phyloP scores from a whole-genome alignment of 2,797 vertebrate species.

The Buceros bicornis region DNA sequence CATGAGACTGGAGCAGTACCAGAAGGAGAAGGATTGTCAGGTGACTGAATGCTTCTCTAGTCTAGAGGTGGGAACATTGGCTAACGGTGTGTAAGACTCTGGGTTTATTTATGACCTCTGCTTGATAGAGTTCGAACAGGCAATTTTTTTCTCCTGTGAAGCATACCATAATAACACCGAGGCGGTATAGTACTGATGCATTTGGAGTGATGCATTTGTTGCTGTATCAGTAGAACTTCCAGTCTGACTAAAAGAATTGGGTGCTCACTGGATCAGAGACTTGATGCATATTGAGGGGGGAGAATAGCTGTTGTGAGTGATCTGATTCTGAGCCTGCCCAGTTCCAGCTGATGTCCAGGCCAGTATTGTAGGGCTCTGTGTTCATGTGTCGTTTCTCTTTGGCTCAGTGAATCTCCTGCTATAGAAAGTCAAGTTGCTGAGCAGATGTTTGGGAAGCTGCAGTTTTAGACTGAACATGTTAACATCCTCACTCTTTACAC shows the following conservation, averaged over 20 bases:
- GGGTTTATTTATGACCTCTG: neutral
- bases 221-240: neutral
- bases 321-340: neutral
- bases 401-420: neutral
- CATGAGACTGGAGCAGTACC: neutral
- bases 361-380: neutral
- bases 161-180: fast-evolving
- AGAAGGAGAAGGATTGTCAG: neutral
- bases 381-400: neutral
- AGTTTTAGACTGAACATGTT: neutral
- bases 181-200: neutral
- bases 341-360: neutral
- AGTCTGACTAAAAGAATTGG: neutral
- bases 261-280: neutral
- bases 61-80: neutral
- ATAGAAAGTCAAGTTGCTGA: neutral
- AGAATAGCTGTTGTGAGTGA: neutral
- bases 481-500: neutral
- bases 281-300: neutral
- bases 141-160: neutral
- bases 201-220: neutral
- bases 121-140: neutral
- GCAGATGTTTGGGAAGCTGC: neutral
- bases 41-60: neutral
- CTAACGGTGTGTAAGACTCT: neutral